Conservation (phyloP, 1,140 invertebrate species). For the Heliconius hermathena region DNA sequence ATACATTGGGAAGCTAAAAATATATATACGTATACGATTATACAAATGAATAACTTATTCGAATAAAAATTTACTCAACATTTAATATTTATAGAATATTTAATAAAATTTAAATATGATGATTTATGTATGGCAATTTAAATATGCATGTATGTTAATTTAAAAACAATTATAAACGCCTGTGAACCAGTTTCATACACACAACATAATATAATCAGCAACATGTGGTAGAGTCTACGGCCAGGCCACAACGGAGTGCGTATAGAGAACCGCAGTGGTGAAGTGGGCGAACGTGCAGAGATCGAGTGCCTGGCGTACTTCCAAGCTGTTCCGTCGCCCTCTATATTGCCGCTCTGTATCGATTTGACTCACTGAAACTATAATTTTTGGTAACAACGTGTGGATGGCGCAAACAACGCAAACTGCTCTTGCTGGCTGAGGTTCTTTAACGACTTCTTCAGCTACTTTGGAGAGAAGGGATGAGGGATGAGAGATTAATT, state of each 20-base stretch:
- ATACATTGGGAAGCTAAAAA: neutral
- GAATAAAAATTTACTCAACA: neutral
- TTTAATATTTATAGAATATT: neutral
- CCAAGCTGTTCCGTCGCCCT: constrained; percentile 53
- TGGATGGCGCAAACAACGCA: constrained; percentile 40
- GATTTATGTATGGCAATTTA: neutral
- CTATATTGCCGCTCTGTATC: constrained; percentile 54
- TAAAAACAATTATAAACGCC: neutral
- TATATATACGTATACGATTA: neutral
- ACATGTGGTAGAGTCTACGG: constrained; percentile 26
- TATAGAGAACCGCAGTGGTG: constrained; percentile 40
- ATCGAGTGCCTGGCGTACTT: constrained; percentile 57
- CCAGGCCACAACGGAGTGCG: constrained; percentile 31
- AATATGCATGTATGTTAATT: constrained; percentile 12
- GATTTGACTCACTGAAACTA: constrained; percentile 64
- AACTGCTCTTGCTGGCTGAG: constrained; percentile 32
- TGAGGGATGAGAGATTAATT: neutral
- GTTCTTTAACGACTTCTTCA: constrained; percentile 29
- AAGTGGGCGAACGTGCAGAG: constrained; percentile 46
- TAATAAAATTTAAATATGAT: neutral
- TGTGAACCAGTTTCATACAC: neutral
- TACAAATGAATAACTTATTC: neutral
- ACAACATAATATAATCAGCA: constrained; percentile 25
- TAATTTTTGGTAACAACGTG: constrained; percentile 59
- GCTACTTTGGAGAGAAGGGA: constrained; percentile 13